Percentiles rank a stretch among this genome's conserved stretches.
phyloP scores from a whole-genome alignment of 2,888 invertebrate species.

The Lasioglossum malachurum region DNA sequence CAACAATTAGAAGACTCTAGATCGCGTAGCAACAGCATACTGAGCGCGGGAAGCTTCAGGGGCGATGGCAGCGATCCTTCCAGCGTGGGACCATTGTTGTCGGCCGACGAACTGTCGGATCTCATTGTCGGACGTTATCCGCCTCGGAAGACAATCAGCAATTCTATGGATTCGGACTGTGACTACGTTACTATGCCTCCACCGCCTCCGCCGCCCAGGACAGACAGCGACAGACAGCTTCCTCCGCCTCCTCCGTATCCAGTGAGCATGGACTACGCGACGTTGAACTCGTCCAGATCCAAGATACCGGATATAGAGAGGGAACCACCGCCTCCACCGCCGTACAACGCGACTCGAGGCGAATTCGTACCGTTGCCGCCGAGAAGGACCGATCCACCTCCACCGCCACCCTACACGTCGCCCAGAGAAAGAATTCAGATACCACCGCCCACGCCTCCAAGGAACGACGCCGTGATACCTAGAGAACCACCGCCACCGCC shows the following conservation, averaged over 20 bases:
- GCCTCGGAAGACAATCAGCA: constrained; percentile 91
- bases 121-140: constrained; percentile 94
- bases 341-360: constrained; percentile 86
- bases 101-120: constrained; percentile 94
- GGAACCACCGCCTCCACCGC: constrained; percentile 89
- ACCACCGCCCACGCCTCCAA: constrained; percentile 83
- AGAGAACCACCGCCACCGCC: constrained; percentile 88
- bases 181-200: constrained; percentile 93
- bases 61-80: constrained; percentile 96
- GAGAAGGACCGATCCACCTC: constrained; percentile 88
- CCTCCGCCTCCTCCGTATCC: constrained; percentile 85
- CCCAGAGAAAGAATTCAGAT: constrained; percentile 82
- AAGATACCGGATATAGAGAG: constrained; percentile 71
- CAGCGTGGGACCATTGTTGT: constrained; percentile 91
- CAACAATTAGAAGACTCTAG: constrained; percentile 75
- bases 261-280: constrained; percentile 77
- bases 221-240: constrained; percentile 87
- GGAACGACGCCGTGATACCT: constrained; percentile 85
- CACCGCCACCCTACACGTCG: constrained; percentile 86
- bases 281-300: constrained; percentile 72
- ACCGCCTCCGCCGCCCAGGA: constrained; percentile 89
- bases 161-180: constrained; percentile 94
- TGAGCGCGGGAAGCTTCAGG: constrained; percentile 93
- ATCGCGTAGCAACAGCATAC: constrained; percentile 90
- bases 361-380: constrained; percentile 88